A percentile compares a stretch with the other conserved stretches of the same genome.
Evolutionary conservation across 2,888 invertebrate species (phyloP).

Genomic region (Stenodema calcarata): DNA sequence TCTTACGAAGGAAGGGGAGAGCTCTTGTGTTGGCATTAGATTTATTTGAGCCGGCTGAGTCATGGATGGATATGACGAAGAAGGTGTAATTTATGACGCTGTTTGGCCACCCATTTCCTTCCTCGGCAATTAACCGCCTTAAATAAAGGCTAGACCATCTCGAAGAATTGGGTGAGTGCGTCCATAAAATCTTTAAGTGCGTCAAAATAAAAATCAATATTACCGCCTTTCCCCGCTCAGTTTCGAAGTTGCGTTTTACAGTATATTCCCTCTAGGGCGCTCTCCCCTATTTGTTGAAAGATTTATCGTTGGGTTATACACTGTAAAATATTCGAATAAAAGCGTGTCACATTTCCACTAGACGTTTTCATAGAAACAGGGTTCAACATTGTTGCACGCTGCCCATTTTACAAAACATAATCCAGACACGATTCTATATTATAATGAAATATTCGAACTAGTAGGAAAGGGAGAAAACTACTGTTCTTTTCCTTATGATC

Average conservation of each 20-base stretch:
- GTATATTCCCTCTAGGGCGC: background rate
- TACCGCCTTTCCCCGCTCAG: background rate
- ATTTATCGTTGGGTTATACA: too few species aligned
- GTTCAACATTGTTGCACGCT: too few species aligned
- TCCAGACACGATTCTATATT: too few species aligned
- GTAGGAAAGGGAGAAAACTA: too few species aligned
- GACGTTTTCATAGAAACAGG: too few species aligned
- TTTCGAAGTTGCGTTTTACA: background rate
- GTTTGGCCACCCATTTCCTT: conserved; percentile 34
- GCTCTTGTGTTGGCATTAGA: background rate
- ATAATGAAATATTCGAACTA: too few species aligned
- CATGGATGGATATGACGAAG: conserved; percentile 1
- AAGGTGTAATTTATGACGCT: conserved; percentile 30
- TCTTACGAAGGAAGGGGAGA: background rate
- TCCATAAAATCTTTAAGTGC: background rate
- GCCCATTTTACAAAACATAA: too few species aligned
- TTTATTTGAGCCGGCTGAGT: conserved; percentile 20
- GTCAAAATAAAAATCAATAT: background rate
- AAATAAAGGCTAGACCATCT: conserved; percentile 4
- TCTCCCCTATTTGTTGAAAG: background rate
- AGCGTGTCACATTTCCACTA: too few species aligned
- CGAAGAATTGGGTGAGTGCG: background rate
- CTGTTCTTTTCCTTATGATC: too few species aligned
- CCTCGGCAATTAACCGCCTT: conserved; percentile 18
- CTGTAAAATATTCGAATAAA: too few species aligned